Base-by-base conservation (phyloP, 2,113 vertebrate species). In the Micronisus gabar region DNA sequence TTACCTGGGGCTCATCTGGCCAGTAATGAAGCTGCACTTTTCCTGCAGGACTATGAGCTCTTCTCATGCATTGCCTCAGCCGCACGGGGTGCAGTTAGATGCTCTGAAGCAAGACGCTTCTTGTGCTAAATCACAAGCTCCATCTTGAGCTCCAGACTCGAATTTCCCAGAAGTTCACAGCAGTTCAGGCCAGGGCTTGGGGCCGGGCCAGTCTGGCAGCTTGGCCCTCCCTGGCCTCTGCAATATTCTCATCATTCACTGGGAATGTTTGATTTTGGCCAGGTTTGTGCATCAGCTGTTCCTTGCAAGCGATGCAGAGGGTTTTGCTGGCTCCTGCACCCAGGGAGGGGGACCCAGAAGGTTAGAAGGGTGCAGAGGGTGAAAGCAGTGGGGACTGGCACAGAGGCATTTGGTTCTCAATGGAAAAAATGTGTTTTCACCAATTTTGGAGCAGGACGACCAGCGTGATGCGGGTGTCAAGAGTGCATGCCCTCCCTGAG, bases 221-320 rank as follows among this genome's bases (percentile, higher is more conserved):
- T 50, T 1, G 0, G 62, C 41, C 34, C 41, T 62, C 55, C 17
- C 83, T 92, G 95, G 94, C 94, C 53, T 79, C 70, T 3, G 3
- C 10, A 32, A 45, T 18, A 25, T 89, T 34, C 86, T 93, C 81
- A 41, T 97, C 95, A 96, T 91, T 95, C 81, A 11, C 58, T 41
- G 91, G 81, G 97, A 95, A 96, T 93, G 94, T 93, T 72, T 30
- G 76, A 40, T 2, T 53, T 65, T 58, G 86, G 88, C 95, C 86
- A 38, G 76, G 25, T 38, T 20, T 61, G 68, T 27, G 67, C 90
- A 59, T 78, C 95, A 86, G 86, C 92, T 72, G 75, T 6, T 94
- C 88, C 68, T 52, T 3, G 56, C 0, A 0, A 91, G 73, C 0
- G 0, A 34, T 20, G 53, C 73, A 61, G 68, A 72, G 30, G 76